A percentile compares a stretch with the other conserved stretches of the same genome.
Evolutionary conservation across 2,113 vertebrate species (phyloP).

Genomic region (Alectura lathami): DNA sequence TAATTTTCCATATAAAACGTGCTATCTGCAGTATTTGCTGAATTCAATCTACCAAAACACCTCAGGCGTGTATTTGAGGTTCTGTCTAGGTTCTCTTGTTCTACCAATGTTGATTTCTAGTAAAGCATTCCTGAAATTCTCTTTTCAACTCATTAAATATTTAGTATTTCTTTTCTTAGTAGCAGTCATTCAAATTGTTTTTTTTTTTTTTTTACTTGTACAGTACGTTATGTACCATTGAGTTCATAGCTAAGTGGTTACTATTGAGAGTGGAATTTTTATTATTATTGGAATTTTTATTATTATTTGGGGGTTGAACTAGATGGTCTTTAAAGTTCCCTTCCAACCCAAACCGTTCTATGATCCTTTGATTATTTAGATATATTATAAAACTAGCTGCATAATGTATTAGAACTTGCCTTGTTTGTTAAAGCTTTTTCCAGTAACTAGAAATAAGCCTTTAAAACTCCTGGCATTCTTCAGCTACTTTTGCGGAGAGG

Average conservation of each 20-base stretch:
- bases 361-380: background rate
- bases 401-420: slow-evolving; percentile 7
- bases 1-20: background rate
- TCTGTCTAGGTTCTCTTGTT: background rate
- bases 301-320: background rate
- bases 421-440: slow-evolving; percentile 3
- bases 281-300: background rate
- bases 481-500: background rate
- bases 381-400: slow-evolving; percentile 1
- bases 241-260: background rate
- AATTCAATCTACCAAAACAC: background rate
- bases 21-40: background rate
- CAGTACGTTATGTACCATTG: background rate
- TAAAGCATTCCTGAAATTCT: slow-evolving; percentile 24
- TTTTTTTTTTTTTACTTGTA: background rate
- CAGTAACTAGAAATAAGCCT: background rate
- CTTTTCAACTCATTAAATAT: slow-evolving; percentile 13
- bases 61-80: background rate
- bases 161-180: background rate
- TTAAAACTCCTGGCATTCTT: background rate
- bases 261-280: background rate
- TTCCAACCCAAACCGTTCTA: background rate
- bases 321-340: background rate
- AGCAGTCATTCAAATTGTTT: background rate
- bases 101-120: background rate